Evolutionary conservation across 2,797 vertebrate species (phyloP), one percentile per base, ranked within the genome.

Genomic region (Cuculus canorus): DNA sequence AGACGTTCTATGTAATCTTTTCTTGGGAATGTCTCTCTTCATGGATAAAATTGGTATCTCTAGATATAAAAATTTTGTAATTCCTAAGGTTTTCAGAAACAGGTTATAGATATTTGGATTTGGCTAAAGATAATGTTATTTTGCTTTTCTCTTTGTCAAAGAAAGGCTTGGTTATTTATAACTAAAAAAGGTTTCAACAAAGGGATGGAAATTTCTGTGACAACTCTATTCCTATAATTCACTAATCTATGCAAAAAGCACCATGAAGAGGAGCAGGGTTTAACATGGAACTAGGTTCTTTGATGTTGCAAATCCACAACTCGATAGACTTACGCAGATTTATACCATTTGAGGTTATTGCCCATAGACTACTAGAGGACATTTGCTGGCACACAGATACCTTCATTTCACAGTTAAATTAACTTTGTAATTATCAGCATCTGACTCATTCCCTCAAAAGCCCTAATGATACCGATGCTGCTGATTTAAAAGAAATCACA

Each of bases 331-430:
- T 54, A 52, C 9, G 22, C 13, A 69, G 25, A 50, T 77, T 79
- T 63, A 69, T 77, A 53, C 11, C 22, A 15, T 75, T 82, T 80
- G 22, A 89, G 17, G 4, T 70, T 89, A 77, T 80, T 72, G 10
- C n/a, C 25, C 33, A 21, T 7, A 60, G n/a, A 37, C 22, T 77
- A 85, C 35, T 41, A 30, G 35, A 80, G 60, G 50, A 77, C 21
- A 50, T 77, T 91, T 81, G 18, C 68, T 82, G 25, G 16, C 33
- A 73, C 32, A 47, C 7, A 48, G 17, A 76, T 56, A 35, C 35
- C 23, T 86, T 80, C 10, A 94, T 91, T 89, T 93, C 57, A 87
- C 39, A 82, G 30, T 75, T 77, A 93, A 71, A 95, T 89, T 87
- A 93, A 87, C 48, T 87, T 85, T 45, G 22, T 63, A 93, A 57